Percentiles rank a stretch among this genome's conserved stretches.
These are phyloP conservation scores for Scolopax rusticola DNA, from an alignment of 2,797 vertebrate species.

Conservation along the genomic window DNA sequence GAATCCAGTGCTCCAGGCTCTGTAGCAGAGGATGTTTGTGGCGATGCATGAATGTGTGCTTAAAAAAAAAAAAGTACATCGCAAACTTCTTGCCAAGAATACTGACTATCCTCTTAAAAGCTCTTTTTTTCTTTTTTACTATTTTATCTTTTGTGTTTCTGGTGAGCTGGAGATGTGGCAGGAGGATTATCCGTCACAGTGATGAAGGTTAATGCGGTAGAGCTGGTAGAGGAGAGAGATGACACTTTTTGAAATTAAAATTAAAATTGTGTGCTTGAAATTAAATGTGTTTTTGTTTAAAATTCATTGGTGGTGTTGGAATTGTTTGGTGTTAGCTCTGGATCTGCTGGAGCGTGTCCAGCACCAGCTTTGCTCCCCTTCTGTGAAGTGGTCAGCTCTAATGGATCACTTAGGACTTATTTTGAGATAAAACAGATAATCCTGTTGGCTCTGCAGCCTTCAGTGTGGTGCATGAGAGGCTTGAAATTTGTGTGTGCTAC, in stretches of 20 bases:
- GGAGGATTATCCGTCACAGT: not conserved
- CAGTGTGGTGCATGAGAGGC: accelerated
- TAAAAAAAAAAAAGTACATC: not conserved
- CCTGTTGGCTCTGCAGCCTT: not conserved
- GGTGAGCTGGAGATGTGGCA: not conserved
- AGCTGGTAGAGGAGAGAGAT: not conserved
- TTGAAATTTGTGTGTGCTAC: not conserved
- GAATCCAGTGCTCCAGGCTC: not conserved
- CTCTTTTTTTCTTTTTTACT: too few relatives aligned
- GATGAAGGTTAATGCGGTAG: not conserved
- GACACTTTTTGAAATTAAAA: too few relatives aligned
- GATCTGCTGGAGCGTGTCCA: not conserved
- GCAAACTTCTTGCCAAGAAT: not conserved
- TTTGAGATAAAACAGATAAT: not conserved
- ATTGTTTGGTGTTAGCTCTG: not conserved
- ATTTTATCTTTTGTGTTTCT: not conserved
- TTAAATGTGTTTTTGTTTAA: not conserved
- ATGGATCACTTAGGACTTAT: not conserved
- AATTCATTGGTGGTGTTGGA: not conserved
- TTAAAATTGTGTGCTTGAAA: not conserved
- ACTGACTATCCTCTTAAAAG: not conserved
- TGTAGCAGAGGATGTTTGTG: not conserved
- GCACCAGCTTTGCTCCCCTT: not conserved
- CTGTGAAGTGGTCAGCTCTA: not conserved
- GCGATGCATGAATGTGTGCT: too few relatives aligned